These are phyloP conservation scores for Zaprionus davidi DNA, from an alignment of 1,140 invertebrate genomes.

Conservation along the genomic window DNA sequence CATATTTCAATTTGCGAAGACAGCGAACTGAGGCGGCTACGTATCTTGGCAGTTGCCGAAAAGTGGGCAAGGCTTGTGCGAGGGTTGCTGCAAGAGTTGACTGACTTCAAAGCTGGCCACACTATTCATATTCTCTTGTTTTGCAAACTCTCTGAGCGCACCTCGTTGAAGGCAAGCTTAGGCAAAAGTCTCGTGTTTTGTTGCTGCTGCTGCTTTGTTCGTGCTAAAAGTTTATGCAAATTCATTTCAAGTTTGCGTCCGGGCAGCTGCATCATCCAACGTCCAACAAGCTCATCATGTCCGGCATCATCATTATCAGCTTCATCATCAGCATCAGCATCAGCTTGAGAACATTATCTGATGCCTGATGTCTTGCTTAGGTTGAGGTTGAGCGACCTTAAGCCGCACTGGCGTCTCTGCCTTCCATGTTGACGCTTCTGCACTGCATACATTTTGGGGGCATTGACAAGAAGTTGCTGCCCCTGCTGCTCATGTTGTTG, in stretches of 20 bases:
- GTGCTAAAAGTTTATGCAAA: slow-evolving; percentile 77
- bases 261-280: slow-evolving; percentile 26
- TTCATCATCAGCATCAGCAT: slow-evolving; percentile 49
- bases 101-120: neutral
- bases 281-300: slow-evolving; percentile 26
- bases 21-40: neutral
- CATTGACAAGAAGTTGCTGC: slow-evolving; percentile 21
- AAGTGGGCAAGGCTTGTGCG: slow-evolving; percentile 17
- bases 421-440: slow-evolving; percentile 26
- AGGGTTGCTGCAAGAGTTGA: slow-evolving; percentile 5
- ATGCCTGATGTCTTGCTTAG: slow-evolving; percentile 56
- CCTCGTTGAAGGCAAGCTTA: slow-evolving; percentile 20
- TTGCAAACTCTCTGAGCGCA: neutral
- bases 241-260: slow-evolving; percentile 71
- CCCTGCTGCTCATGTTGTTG: slow-evolving; percentile 17
- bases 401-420: slow-evolving; percentile 25
- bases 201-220: slow-evolving; percentile 30
- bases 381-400: slow-evolving; percentile 41
- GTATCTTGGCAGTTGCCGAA: slow-evolving; percentile 38
- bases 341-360: slow-evolving; percentile 38
- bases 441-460: slow-evolving; percentile 44
- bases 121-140: no score
- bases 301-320: slow-evolving; percentile 33
- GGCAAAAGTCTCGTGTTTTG: slow-evolving; percentile 7
- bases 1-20: slow-evolving; percentile 50